These are phyloP conservation scores for Drosophila rellima DNA, from an alignment of 2,888 invertebrate species.

Conservation along the genomic window DNA sequence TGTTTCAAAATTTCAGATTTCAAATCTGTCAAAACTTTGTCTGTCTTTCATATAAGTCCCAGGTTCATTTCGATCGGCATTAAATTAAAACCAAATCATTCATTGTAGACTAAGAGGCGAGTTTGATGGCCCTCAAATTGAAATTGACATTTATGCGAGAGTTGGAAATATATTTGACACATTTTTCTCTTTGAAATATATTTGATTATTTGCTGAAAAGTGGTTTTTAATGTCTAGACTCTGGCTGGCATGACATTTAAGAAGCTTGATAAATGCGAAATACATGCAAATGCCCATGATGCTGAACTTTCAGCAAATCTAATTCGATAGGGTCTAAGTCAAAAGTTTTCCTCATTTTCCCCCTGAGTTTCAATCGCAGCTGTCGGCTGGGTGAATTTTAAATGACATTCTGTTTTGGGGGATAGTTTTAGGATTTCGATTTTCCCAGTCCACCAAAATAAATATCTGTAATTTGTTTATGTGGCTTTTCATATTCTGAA, in stretches of 20 bases:
- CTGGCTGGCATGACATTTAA: slow-evolving; percentile 60
- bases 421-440: slow-evolving; percentile 42
- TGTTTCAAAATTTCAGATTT: slow-evolving; percentile 8
- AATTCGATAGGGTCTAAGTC: slow-evolving; percentile 58
- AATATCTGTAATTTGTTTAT: slow-evolving; percentile 75
- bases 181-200: slow-evolving; percentile 35
- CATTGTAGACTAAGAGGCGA: slow-evolving; percentile 45
- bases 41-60: slow-evolving; percentile 20
- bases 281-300: slow-evolving; percentile 70
- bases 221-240: slow-evolving; percentile 76
- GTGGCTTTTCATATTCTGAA: slow-evolving; percentile 69
- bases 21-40: slow-evolving; percentile 35
- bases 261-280: slow-evolving; percentile 75
- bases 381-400: slow-evolving; percentile 38
- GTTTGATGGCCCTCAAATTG: slow-evolving; percentile 59
- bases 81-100: slow-evolving; percentile 76
- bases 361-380: slow-evolving; percentile 20
- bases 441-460: slow-evolving; percentile 48
- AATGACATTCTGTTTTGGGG: slow-evolving; percentile 15
- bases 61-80: slow-evolving; percentile 19
- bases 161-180: slow-evolving; percentile 62
- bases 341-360: slow-evolving; percentile 18
- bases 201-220: slow-evolving; percentile 52
- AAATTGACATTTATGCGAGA: slow-evolving; percentile 72
- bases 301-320: slow-evolving; percentile 52